Evolutionary conservation across 2,113 vertebrate species (phyloP).

Genomic region (Oryctolagus cuniculus): DNA sequence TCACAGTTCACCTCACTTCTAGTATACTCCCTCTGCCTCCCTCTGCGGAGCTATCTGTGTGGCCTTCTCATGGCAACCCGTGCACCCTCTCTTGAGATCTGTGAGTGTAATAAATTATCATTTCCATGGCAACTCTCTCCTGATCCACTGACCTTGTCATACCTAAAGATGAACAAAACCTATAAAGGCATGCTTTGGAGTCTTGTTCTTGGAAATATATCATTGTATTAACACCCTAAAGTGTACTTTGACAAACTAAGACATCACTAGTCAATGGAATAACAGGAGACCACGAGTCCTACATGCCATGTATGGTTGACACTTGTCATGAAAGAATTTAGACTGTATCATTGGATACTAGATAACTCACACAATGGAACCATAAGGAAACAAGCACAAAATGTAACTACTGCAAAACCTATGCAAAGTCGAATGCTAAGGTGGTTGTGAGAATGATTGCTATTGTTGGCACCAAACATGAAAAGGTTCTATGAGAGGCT

Average conservation of each 20-base stretch:
- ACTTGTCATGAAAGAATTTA: conserved; percentile 10
- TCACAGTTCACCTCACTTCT: neutral
- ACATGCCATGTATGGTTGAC: too few relatives aligned
- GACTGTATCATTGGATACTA: neutral
- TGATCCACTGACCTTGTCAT: neutral
- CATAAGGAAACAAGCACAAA: neutral
- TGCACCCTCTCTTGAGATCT: neutral
- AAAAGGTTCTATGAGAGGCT: neutral
- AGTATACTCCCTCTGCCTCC: neutral
- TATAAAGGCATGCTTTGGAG: neutral
- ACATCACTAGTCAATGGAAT: too few relatives aligned
- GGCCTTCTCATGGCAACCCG: accelerated
- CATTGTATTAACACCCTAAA: too few relatives aligned
- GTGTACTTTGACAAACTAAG: too few relatives aligned
- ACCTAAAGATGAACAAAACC: neutral
- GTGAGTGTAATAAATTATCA: neutral
- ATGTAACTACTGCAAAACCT: neutral
- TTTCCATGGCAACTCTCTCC: neutral
- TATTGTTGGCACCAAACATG: neutral
- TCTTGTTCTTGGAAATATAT: too few relatives aligned
- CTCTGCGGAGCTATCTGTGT: too few relatives aligned
- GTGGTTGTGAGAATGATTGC: too few relatives aligned
- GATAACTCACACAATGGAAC: neutral
- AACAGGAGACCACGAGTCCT: too few relatives aligned
- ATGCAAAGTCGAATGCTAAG: neutral